Evolutionary conservation across 2,113 vertebrate genomes (phyloP), one percentile per base, ranked within the genome.

Genomic region (Cyanoderma ruficeps): DNA sequence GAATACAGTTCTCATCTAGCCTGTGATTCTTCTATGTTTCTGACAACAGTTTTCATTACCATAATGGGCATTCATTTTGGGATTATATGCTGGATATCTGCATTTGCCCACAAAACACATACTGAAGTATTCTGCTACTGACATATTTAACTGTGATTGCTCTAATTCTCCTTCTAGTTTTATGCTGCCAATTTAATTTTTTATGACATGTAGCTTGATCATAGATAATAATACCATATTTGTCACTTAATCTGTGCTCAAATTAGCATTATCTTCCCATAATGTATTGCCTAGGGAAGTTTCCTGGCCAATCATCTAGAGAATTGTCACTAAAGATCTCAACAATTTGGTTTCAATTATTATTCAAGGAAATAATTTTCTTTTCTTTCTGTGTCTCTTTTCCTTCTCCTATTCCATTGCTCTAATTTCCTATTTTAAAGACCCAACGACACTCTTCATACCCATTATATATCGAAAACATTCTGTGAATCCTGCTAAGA

Each of bases 31-130:
- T 86, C 83, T 82, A 0, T 44, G 56, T 67, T 90, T 83, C 39
- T 89, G 42, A 53, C 67, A 83, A 67, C 63, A 92, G 33, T 80
- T 95, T 94, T 90, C 59, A 81, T 94, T 90, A 74, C 15, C 11
- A 44, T 81, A 88, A 70, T 33, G 42, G 33, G 50, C 47, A 50
- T 31, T 31, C 17, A 46, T 84, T 92, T 74, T 1, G 4, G 25
- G 37, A 52, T 91, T 84, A 65, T 64, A 79, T 50, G 14, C 18
- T 76, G 70, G 53, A 72, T n/a, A n/a, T 82, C 57, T 33, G 37
- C 16, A 72, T 94, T 69, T 95, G 37, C 44, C 68, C 24, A 23
- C 44, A 56, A 79, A 87, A 84, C 7, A 69, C 19, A 46, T 55
- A 22, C 15, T 69, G 39, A 93, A 63, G 2, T 92, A 31, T 87